Conservation (phyloP, 2,113 vertebrate genomes). For the Microcebus tavaratra region DNA sequence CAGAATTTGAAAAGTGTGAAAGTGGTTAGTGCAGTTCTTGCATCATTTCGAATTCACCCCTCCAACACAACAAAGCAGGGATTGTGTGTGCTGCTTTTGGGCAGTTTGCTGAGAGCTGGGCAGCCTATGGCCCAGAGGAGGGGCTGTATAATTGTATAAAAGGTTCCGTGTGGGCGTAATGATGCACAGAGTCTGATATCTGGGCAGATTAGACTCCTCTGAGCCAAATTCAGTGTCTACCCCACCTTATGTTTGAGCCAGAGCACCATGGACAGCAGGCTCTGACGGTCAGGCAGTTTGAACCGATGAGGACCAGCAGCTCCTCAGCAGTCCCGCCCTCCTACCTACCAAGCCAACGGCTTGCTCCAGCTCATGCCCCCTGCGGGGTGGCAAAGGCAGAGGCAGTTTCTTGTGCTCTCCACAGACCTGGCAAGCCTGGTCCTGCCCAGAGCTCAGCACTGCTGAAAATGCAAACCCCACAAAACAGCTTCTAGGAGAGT, state of each 20-base stretch:
- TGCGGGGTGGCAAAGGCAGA: no score
- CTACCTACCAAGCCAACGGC: accelerated
- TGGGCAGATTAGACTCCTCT: neutral
- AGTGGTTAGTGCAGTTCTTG: neutral
- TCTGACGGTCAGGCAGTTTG: neutral
- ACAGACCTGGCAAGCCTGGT: neutral
- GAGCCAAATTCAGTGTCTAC: neutral
- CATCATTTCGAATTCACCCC: neutral
- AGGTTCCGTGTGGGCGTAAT: neutral
- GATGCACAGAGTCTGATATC: neutral
- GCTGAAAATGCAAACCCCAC: neutral
- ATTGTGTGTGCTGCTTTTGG: neutral
- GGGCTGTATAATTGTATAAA: neutral
- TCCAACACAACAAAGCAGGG: neutral
- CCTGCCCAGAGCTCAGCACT: neutral
- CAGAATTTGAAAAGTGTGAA: neutral
- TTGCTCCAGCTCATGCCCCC: neutral
- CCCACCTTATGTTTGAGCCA: neutral
- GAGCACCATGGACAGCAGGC: neutral
- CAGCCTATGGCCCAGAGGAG: neutral
- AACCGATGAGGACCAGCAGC: accelerated
- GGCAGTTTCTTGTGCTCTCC: neutral
- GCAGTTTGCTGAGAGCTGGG: neutral
- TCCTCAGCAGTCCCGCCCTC: no score
- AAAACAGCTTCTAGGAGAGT: neutral